Evolutionary conservation across 2,888 invertebrate genomes (phyloP), one percentile per base, ranked within the genome.

Genomic region (Stenotaenia linearis): DNA sequence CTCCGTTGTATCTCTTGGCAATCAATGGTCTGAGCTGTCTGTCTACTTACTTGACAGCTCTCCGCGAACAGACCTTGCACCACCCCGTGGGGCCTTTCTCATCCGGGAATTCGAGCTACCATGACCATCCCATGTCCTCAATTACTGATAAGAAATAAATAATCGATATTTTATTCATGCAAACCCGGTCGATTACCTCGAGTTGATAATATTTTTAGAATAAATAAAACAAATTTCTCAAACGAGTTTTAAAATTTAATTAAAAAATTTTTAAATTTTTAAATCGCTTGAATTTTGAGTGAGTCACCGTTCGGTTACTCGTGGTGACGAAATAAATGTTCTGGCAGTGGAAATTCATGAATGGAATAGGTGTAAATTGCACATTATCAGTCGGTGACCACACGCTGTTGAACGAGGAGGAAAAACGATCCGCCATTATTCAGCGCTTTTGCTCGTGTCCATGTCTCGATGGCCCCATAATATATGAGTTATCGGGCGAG

Each of bases 291-390:
- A n/a, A n/a, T 7, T 50, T 50, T 50, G 7, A 18, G 50, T 50
- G 18, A 50, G 50, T 50, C 50, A 50, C 18, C 18, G 7, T 50
- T 50, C 18, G 18, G 50, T 18, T 50, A 50, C 21, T 18, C 50
- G n/a, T 50, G 50, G 18, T 50, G 50, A 50, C 50, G 50, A 50
- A 15, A 50, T 50, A 50, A 50, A 18, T 50, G 50, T 50, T 50
- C 18, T 50, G 18, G 50, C 50, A 50, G 50, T 50, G 50, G 21
- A 69, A 40, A 77, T 77, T 75, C 40, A 77, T 77, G 77, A 77
- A 77, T 77, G 77, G 77, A 77, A 45, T 28, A 77, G 77, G 77
- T 77, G 77, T 77, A 77, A 77, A 77, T 77, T 77, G 40, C 77
- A 45, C 45, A 77, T 77, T 77, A 77, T 77, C 77, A 45, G 77